These are phyloP conservation scores for Drosophila aff. DNA, from an alignment of 1,140 invertebrate species.

Conservation along the genomic window DNA sequence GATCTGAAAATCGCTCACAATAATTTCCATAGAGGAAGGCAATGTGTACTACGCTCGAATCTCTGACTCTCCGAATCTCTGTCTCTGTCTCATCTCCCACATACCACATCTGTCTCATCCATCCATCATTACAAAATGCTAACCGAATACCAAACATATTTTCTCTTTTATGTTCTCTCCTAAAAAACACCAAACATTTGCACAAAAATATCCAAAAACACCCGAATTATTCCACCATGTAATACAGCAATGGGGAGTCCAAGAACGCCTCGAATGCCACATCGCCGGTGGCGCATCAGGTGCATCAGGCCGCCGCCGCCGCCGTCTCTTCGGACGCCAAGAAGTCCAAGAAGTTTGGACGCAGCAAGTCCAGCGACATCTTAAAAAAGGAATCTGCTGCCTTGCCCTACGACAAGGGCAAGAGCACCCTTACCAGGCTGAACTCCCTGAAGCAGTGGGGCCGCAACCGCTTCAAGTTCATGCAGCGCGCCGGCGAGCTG, in stretches of 20 bases:
- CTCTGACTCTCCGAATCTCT: slow-evolving; percentile 19
- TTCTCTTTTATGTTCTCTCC: slow-evolving; percentile 73
- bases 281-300: slow-evolving; percentile 37
- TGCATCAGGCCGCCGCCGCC: slow-evolving; percentile 15
- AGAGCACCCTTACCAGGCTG: slow-evolving; percentile 89
- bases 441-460: slow-evolving; percentile 94
- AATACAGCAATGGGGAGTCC: slow-evolving; percentile 69
- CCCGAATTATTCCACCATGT: slow-evolving; percentile 35
- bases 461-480: slow-evolving; percentile 90
- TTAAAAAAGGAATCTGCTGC: slow-evolving; percentile 87
- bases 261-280: slow-evolving; percentile 65
- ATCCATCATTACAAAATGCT: slow-evolving; percentile 72
- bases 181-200: slow-evolving; percentile 50
- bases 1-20: slow-evolving; percentile 57
- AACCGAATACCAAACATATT: slow-evolving; percentile 81
- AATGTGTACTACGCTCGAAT: slow-evolving; percentile 17
- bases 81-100: slow-evolving; percentile 38
- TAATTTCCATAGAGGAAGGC: slow-evolving; percentile 65
- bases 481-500: slow-evolving; percentile 87
- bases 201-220: slow-evolving; percentile 42
- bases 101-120: slow-evolving; percentile 39
- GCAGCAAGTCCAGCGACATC: slow-evolving; percentile 89
- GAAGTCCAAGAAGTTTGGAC: slow-evolving; percentile 84
- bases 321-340: slow-evolving; percentile 38
- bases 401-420: slow-evolving; percentile 86